Percentiles rank a stretch among this genome's conserved stretches.
phyloP scores from a whole-genome alignment of 2,113 vertebrate genomes.

The Urocolius indicus region DNA sequence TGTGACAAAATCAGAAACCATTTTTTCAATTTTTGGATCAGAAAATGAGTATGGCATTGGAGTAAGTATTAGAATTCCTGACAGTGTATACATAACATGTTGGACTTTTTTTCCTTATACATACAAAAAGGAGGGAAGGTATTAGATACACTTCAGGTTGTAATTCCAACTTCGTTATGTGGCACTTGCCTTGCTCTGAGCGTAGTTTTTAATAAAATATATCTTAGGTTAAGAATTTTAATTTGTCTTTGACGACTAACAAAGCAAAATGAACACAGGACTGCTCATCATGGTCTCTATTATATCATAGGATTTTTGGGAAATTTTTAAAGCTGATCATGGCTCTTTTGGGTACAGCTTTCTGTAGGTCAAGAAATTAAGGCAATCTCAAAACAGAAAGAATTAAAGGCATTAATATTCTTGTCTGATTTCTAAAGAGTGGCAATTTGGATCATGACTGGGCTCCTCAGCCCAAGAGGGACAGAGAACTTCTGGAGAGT shows the following conservation, averaged over 20 bases:
- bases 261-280: not conserved
- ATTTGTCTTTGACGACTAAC: not conserved
- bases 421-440: not conserved
- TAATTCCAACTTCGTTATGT: not conserved
- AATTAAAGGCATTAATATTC: not conserved
- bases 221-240: not conserved
- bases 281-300: not conserved
- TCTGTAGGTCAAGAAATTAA: not conserved
- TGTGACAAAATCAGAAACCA: accelerated
- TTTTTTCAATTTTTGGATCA: not conserved
- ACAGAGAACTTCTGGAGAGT: too few relatives aligned
- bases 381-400: not conserved
- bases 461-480: too few relatives aligned
- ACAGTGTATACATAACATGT: not conserved
- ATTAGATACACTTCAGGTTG: not conserved
- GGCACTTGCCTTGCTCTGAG: not conserved
- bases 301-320: not conserved
- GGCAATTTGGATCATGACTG: not conserved
- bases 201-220: not conserved
- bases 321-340: not conserved
- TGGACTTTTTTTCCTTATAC: not conserved
- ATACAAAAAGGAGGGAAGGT: not conserved
- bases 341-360: not conserved
- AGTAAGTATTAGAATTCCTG: not conserved
- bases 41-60: not conserved